Conservation (phyloP, 2,797 vertebrate genomes). For the Eulemur coronatus region DNA sequence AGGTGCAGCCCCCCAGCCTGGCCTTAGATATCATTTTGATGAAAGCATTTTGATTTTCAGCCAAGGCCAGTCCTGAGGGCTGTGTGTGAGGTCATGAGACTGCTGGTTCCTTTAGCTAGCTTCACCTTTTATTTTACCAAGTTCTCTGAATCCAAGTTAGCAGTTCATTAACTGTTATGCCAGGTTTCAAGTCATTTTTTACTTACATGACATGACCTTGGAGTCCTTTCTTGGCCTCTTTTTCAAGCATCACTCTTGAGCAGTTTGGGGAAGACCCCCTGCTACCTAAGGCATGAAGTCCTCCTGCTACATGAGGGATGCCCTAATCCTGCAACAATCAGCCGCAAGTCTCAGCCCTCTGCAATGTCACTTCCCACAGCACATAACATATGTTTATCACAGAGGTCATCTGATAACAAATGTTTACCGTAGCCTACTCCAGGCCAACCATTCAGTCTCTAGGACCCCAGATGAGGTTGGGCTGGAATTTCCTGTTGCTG, state of each 20-base stretch:
- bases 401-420: neutral
- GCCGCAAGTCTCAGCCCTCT: neutral
- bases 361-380: neutral
- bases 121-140: neutral
- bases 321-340: neutral
- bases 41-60: neutral
- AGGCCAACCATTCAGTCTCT: neutral
- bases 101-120: neutral
- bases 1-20: too few species aligned
- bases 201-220: neutral
- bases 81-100: neutral
- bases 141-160: neutral
- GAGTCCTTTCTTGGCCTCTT: neutral
- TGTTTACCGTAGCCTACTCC: neutral
- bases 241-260: neutral
- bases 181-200: neutral
- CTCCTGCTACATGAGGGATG: neutral
- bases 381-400: neutral
- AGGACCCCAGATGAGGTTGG: neutral
- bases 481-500: constrained; percentile 11
- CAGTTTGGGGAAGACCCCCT: neutral
- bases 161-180: neutral
- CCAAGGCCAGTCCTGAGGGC: neutral
- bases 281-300: neutral
- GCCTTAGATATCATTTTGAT: neutral